Evolutionary conservation across 2,113 vertebrate genomes (phyloP).

Genomic region (Eonycteris spelaea): DNA sequence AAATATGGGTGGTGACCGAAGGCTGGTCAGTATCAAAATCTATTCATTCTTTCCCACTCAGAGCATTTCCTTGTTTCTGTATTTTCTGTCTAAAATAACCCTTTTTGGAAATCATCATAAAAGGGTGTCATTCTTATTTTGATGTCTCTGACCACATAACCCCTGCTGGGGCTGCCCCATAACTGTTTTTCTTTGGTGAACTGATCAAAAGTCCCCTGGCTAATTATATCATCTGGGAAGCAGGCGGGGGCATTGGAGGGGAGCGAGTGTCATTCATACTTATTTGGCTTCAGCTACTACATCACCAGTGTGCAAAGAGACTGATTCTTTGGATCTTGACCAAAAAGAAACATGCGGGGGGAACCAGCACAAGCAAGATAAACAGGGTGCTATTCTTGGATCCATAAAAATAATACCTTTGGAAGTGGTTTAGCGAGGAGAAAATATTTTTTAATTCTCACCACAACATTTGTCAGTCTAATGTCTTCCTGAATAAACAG

Average conservation of each 20-base stretch:
- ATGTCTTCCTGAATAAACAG: conserved; percentile 48
- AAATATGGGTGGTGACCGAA: background rate
- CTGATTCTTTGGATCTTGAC: conserved; percentile 69
- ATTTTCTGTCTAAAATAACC: background rate
- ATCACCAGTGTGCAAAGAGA: background rate
- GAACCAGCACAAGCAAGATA: background rate
- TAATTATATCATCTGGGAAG: conserved; percentile 78
- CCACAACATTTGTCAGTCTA: conserved; percentile 45
- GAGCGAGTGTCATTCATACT: conserved; percentile 60
- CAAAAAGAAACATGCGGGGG: conserved; percentile 47
- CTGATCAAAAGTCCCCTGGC: conserved; percentile 74
- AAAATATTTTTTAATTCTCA: conserved; percentile 37
- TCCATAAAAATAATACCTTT: conserved; percentile 68
- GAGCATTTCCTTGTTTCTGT: background rate
- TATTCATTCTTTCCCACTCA: background rate
- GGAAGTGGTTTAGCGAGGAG: conserved; percentile 40
- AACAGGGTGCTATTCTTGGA: conserved; percentile 71
- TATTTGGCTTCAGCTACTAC: conserved; percentile 41
- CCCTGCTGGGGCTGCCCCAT: conserved; percentile 30
- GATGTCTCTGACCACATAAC: conserved; percentile 65
- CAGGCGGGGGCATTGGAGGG: conserved; percentile 30
- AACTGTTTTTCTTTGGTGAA: conserved; percentile 58
- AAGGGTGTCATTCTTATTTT: background rate
- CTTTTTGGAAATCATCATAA: conserved; percentile 10
- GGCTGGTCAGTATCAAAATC: background rate